A percentile compares a stretch with the other conserved stretches of the same genome.
Conservation (phyloP, 2,888 invertebrate species). For the Caenorhabditis sinica region DNA sequence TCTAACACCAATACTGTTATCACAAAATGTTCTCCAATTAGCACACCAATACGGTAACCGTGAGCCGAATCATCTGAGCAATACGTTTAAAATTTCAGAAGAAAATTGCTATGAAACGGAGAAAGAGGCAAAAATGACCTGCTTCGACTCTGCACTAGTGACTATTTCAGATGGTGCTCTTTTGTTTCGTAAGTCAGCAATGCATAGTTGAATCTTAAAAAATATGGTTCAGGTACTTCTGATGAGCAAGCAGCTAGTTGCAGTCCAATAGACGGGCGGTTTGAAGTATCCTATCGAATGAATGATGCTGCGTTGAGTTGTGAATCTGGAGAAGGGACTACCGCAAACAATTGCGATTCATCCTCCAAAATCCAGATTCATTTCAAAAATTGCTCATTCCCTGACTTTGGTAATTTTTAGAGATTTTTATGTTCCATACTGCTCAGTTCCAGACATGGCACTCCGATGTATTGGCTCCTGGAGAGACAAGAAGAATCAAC, state of each 20-base stretch:
- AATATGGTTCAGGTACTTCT: slow-evolving; percentile 25
- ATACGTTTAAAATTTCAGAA: slow-evolving; percentile 68
- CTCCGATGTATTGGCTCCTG: slow-evolving; percentile 74
- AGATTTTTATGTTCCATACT: not conserved
- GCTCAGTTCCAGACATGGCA: slow-evolving; percentile 62
- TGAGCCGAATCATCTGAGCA: not conserved
- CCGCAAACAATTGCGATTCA: slow-evolving; percentile 72
- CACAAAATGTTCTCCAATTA: slow-evolving; percentile 74
- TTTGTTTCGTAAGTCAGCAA: slow-evolving; percentile 68
- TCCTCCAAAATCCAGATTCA: slow-evolving; percentile 64
- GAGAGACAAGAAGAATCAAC: slow-evolving; percentile 57
- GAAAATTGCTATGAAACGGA: slow-evolving; percentile 73
- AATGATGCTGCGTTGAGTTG: slow-evolving; percentile 70
- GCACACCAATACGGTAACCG: slow-evolving; percentile 76
- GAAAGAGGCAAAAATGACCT: slow-evolving; percentile 73
- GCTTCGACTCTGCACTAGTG: slow-evolving; percentile 72
- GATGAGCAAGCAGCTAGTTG: slow-evolving; percentile 69
- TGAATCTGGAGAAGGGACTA: slow-evolving; percentile 67
- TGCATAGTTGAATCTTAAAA: not conserved
- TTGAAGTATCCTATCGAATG: slow-evolving; percentile 72
- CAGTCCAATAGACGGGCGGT: slow-evolving; percentile 75
- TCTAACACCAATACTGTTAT: slow-evolving; percentile 73
- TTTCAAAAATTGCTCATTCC: slow-evolving; percentile 77
- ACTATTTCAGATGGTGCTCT: slow-evolving; percentile 73
- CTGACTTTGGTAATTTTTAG: slow-evolving; percentile 70